phyloP scores from a whole-genome alignment of 2,797 vertebrate species.

The Naso thynnoides region DNA sequence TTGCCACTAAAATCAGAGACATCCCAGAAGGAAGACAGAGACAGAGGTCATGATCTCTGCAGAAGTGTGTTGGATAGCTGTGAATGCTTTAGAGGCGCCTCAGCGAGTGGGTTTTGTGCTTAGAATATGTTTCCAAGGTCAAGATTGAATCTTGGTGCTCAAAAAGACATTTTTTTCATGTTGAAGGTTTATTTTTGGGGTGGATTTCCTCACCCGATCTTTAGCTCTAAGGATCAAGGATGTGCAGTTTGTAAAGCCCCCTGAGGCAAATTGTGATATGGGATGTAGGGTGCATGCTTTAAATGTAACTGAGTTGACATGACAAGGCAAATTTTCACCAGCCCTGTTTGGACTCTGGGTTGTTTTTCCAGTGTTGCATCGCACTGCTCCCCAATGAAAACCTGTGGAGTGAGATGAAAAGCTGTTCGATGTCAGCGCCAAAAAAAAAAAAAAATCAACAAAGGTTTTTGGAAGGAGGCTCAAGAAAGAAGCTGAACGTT shows the following conservation, averaged over 20 bases:
- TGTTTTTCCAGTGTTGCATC: slow-evolving; percentile 6
- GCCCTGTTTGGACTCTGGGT: background rate
- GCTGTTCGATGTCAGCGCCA: background rate
- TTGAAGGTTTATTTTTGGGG: too few species aligned
- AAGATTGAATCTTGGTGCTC: background rate
- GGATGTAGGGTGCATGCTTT: background rate
- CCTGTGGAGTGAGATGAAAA: background rate
- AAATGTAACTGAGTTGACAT: background rate
- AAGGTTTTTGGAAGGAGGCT: slow-evolving; percentile 4
- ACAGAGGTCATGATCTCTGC: background rate
- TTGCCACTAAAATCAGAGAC: too few species aligned
- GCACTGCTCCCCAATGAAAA: slow-evolving; percentile 2
- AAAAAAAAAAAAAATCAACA: background rate
- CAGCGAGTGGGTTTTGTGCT: background rate
- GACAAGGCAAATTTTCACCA: background rate
- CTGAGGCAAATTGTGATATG: background rate
- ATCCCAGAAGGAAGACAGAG: background rate
- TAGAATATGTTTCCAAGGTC: background rate
- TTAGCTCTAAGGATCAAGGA: background rate
- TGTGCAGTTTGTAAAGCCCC: background rate
- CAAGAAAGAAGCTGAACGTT: slow-evolving; percentile 13
- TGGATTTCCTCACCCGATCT: too few species aligned
- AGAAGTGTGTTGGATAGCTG: background rate
- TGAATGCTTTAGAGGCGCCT: background rate
- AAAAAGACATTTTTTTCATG: too few species aligned